These are phyloP conservation scores for Cnemophilus loriae DNA, from an alignment of 2,113 vertebrate species.

Conservation along the genomic window DNA sequence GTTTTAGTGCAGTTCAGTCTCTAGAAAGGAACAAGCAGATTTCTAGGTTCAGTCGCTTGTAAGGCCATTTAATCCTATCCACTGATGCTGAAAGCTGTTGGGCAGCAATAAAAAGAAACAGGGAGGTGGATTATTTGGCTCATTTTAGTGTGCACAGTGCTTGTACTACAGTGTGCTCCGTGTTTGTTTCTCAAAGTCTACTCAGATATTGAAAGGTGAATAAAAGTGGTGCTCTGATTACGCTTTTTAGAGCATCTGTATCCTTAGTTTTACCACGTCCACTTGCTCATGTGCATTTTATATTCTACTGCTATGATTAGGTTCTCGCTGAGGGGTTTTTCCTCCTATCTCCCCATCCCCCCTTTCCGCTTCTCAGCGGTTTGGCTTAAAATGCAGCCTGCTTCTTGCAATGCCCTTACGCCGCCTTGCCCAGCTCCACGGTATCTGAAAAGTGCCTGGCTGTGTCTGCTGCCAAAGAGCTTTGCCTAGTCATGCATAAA, in stretches of 20 bases:
- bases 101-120: background rate
- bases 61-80: background rate
- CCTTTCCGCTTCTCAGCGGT: background rate
- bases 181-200: background rate
- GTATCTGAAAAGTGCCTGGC: background rate
- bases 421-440: background rate
- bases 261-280: accelerated
- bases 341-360: background rate
- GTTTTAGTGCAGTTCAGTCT: background rate
- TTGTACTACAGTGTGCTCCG: background rate
- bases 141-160: background rate
- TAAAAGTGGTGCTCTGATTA: background rate
- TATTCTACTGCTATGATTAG: background rate
- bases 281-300: background rate
- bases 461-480: slow-evolving; percentile 16
- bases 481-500: slow-evolving; percentile 41
- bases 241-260: background rate
- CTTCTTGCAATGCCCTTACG: background rate
- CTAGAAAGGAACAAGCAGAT: background rate
- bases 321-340: background rate
- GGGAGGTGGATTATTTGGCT: slow-evolving; percentile 10
- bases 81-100: background rate
- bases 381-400: background rate
- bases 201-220: background rate
- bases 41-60: background rate